Percentiles rank a stretch among this genome's conserved stretches.
These are phyloP conservation scores for Chrysotoxum bicinctum DNA, from an alignment of 2,888 invertebrate species.

Conservation along the genomic window DNA sequence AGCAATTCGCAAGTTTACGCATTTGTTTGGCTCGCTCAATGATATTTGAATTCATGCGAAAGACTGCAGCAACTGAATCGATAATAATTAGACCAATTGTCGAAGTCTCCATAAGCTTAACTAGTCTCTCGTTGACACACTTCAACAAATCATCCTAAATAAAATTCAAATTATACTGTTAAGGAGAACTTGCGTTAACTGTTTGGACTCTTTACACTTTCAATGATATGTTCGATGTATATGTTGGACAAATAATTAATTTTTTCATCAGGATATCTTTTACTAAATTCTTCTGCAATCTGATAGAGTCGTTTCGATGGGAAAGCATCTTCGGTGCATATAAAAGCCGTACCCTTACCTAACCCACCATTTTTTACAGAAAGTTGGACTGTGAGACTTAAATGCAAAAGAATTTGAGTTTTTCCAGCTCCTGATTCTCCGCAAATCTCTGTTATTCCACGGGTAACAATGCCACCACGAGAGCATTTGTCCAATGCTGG, in stretches of 20 bases:
- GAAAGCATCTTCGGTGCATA: slow-evolving; percentile 88
- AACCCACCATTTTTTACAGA: slow-evolving; percentile 83
- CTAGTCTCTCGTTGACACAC: slow-evolving; percentile 83
- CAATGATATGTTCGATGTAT: slow-evolving; percentile 86
- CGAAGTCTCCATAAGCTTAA: slow-evolving; percentile 82
- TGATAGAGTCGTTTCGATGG: slow-evolving; percentile 87
- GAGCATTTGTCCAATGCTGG: slow-evolving; percentile 83
- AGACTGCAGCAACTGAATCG: slow-evolving; percentile 89
- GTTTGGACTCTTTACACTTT: slow-evolving; percentile 77
- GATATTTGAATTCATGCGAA: slow-evolving; percentile 83
- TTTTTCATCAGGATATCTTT: slow-evolving; percentile 77
- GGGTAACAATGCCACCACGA: slow-evolving; percentile 85
- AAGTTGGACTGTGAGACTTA: slow-evolving; percentile 87
- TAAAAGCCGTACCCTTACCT: slow-evolving; percentile 84
- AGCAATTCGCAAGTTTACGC: slow-evolving; percentile 83
- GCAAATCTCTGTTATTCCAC: slow-evolving; percentile 88
- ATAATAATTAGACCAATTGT: slow-evolving; percentile 86
- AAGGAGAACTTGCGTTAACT: no score
- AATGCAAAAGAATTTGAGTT: slow-evolving; percentile 88
- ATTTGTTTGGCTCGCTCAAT: slow-evolving; percentile 83
- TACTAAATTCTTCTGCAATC: slow-evolving; percentile 80
- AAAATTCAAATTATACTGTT: not conserved
- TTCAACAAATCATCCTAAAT: slow-evolving; percentile 83
- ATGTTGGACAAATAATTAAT: slow-evolving; percentile 84
- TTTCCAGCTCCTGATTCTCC: slow-evolving; percentile 89